A percentile compares a stretch with the other conserved stretches of the same genome.
phyloP scores from a whole-genome alignment of 2,888 invertebrate species.

The Drosophila hawaiiensis region DNA sequence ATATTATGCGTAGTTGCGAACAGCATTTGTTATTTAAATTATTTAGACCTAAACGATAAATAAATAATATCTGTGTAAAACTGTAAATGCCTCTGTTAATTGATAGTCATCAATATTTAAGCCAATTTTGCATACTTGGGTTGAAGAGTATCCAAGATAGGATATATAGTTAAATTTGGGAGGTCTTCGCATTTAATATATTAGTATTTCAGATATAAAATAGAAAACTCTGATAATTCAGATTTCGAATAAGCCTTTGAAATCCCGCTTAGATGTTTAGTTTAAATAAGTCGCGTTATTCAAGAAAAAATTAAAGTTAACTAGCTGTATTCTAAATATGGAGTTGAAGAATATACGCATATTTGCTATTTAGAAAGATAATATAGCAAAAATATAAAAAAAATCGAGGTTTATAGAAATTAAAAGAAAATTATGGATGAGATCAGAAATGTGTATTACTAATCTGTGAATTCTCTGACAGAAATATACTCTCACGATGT shows the following conservation, averaged over 20 bases:
- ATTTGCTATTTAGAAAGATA: background rate
- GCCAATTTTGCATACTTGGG: background rate
- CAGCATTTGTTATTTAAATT: constrained; percentile 67
- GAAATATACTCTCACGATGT: background rate
- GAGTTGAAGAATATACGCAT: rapidly evolving
- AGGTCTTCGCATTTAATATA: background rate
- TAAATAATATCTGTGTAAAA: constrained; percentile 28
- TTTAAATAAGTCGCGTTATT: background rate
- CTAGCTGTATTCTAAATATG: background rate
- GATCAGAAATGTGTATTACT: background rate
- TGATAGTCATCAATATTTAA: background rate
- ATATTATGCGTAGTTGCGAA: constrained; percentile 51
- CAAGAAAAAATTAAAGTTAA: background rate
- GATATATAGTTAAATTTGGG: background rate
- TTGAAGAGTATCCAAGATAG: background rate
- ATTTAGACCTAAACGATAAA: constrained; percentile 63
- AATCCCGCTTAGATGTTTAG: no score
- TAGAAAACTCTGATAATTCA: rapidly evolving
- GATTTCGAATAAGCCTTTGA: background rate
- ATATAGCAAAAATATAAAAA: background rate
- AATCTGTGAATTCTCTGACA: background rate
- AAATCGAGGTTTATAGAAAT: no score
- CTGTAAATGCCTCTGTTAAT: background rate
- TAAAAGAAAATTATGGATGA: background rate
- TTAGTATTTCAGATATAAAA: background rate